Percentiles rank a stretch among this genome's conserved stretches.
phyloP scores from a whole-genome alignment of 2,888 invertebrate species.

The Operophtera brumata region DNA sequence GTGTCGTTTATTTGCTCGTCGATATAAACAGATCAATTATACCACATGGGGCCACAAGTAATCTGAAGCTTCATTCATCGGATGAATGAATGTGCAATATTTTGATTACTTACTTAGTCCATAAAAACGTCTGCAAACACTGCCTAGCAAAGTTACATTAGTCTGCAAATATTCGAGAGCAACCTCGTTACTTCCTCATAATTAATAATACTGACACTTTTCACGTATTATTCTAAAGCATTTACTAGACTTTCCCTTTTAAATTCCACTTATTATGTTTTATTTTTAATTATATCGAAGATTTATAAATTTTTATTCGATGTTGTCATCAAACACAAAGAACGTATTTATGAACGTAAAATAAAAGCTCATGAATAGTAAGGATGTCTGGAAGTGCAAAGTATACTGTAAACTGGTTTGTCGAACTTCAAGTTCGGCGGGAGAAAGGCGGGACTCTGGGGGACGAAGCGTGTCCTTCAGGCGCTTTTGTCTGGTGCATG shows the following conservation, averaged over 20 bases:
- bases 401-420: constrained; percentile 66
- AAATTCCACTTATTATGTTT: neutral
- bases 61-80: neutral
- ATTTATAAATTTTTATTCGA: neutral
- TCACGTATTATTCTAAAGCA: neutral
- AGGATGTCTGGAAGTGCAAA: constrained; percentile 59
- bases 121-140: neutral
- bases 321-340: constrained; percentile 18
- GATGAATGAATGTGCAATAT: neutral
- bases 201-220: neutral
- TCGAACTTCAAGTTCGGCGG: constrained; percentile 33
- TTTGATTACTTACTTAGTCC: neutral
- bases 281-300: neutral
- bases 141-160: constrained; percentile 45
- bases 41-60: neutral
- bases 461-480: constrained; percentile 64
- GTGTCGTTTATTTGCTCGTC: constrained; percentile 5
- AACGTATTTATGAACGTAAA: constrained; percentile 46
- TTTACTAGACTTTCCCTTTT: neutral
- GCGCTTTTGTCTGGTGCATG: constrained; percentile 57
- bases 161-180: constrained; percentile 46
- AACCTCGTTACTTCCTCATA: constrained; percentile 47
- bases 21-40: neutral
- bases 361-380: constrained; percentile 46
- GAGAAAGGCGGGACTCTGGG: constrained; percentile 31